phyloP scores from a whole-genome alignment of 2,797 vertebrate genomes.

The Sebastes itinus region DNA sequence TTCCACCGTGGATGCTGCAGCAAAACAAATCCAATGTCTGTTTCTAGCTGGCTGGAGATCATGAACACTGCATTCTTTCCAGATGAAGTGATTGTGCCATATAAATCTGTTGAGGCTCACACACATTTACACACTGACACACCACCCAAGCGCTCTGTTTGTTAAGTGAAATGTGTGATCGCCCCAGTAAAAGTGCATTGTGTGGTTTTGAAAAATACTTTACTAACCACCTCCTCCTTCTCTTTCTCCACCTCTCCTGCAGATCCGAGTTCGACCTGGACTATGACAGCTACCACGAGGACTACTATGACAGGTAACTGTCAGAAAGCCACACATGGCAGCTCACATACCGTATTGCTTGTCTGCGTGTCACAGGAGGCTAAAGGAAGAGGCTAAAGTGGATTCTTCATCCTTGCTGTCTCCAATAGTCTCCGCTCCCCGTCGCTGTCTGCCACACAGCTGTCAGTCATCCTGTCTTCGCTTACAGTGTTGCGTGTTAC shows the following conservation, averaged over 20 bases:
- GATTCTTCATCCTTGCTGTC: constrained; percentile 36
- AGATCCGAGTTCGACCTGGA: constrained; percentile 83
- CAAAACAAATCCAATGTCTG: constrained; percentile 70
- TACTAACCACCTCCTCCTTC: constrained; percentile 19
- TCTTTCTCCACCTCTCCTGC: constrained; percentile 49
- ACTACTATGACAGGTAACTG: constrained; percentile 85
- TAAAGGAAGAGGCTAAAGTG: constrained; percentile 41
- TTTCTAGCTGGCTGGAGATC: constrained; percentile 70
- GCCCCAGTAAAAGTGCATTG: constrained; percentile 2
- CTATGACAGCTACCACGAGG: constrained; percentile 84
- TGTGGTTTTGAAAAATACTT: constrained; percentile 36
- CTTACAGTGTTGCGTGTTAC: constrained; percentile 10
- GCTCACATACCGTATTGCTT: constrained; percentile 45
- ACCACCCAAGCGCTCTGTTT: background rate
- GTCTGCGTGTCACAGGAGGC: constrained; percentile 40
- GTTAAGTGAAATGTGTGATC: constrained; percentile 35
- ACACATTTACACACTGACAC: constrained; percentile 28
- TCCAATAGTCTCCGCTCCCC: constrained; percentile 5
- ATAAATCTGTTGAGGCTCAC: constrained; percentile 23
- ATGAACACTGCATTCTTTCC: constrained; percentile 70
- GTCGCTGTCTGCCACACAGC: constrained; percentile 32
- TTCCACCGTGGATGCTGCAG: constrained; percentile 67
- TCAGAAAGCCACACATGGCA: constrained; percentile 45
- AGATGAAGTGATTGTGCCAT: constrained; percentile 59
- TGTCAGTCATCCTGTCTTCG: constrained; percentile 47